Base-by-base conservation (phyloP, 2,797 vertebrate genomes). In the Epinephelus awoara region DNA sequence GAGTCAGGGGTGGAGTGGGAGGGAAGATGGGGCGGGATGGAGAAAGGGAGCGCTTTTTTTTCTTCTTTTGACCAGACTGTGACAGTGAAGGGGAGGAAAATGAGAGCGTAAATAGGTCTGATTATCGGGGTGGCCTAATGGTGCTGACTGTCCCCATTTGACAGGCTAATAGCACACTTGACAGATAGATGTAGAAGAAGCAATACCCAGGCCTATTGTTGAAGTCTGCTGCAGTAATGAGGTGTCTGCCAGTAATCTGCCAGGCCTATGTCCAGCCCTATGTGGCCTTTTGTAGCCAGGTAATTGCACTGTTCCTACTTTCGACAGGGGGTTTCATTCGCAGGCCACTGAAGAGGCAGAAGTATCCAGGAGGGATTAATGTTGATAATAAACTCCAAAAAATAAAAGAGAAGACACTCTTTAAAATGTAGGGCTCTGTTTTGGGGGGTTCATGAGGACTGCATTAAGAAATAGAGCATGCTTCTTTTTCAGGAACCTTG, bases 131-230 rank as follows among this genome's bases (percentile, higher is more conserved):
- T 84, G 88, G 88, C 85, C 85, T 94, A 94, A 94, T 94, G 88
- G 92, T 77, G 67, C 85, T 77, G 88, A 89, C 92, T 90, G 87
- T 92, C 86, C 85, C 89, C 72, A 69, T 89, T 92, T 95, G 94
- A 94, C 93, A 91, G 87, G 91, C 88, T 95, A 95, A 95, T 95
- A 90, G 91, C 83, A 85, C 88, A 80, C 91, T 91, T 95, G 94
- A 95, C 91, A 92, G 93, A 95, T 94, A 87, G 93, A 94, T 90
- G 90, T 91, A 91, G 88, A 92, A 85, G 87, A 86, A 89, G 88
- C 78, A 86, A 89, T 88, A 80, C 80, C 85, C 66, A 67, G 83
- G 61, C 84, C 92, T 85, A 92, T 95, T 95, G 95, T 95, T 92
- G 90, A 88, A 77, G 75, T 82, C 86, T 59, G 65, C 80, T 70